Base-by-base conservation (phyloP, 2,797 vertebrate species). In the Cryptoprocta ferox region DNA sequence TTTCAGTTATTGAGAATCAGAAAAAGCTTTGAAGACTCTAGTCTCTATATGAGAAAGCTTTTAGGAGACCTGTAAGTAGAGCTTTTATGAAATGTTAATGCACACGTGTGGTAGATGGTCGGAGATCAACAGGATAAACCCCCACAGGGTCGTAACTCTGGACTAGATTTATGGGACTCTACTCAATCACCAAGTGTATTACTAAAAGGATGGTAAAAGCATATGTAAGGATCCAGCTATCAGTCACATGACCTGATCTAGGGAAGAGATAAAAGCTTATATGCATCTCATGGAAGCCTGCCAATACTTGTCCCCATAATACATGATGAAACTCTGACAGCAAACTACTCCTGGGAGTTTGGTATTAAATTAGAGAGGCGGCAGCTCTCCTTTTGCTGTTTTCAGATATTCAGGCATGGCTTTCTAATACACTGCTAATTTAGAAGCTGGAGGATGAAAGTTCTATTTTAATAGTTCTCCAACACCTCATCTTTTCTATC, bases 231-330 rank as follows among this genome's bases (percentile, higher is more conserved):
- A 97, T 75, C 81, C 81, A 95, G 96, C 95, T 94, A 85, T 95
- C 16, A 11, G 96, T 94, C 97, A 97, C 73, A 37, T 81, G 97
- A 91, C 84, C 65, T 80, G 94, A 97, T 95, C 87, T 50, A 93
- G 97, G 79, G 68, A 93, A 56, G 83, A 97, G 97, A 97, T 98
- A 97, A 97, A 98, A 98, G 98, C 97, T 97, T 98, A 97, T 96
- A 97, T 97, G 96, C 92, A 95, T 97, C 71, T 95, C 6, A 37
- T 97, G 97, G 98, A 98, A 85, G 61, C 24, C 87, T 85, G 93
- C 98, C 98, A 97, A 95, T 96, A 73, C 65, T 89, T 61, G 71
- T 97, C 93, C 97, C 53, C 80, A 82, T 97, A 96, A 97, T 90
- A 82, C 93, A 88, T 90, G 97, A 96, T 97, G 86, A 83, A 90